phyloP scores from a whole-genome alignment of 2,888 invertebrate genomes.

The Andrena praecox region DNA sequence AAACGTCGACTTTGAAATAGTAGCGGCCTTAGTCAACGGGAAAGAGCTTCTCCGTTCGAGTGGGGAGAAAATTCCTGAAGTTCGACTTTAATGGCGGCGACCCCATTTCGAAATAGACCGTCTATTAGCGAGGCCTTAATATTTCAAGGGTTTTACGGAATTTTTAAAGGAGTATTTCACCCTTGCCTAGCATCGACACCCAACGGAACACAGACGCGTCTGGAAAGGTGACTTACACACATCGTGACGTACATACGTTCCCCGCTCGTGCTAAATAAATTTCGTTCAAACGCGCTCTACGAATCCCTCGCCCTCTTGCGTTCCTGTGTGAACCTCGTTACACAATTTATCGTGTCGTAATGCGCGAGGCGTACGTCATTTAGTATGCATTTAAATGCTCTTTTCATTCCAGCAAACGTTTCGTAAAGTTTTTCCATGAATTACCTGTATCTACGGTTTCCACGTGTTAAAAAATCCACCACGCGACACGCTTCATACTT shows the following conservation, averaged over 20 bases:
- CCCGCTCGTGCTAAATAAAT: constrained; percentile 26
- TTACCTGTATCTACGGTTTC: not conserved
- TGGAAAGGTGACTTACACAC: not conserved
- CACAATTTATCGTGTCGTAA: not conserved
- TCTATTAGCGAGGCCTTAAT: constrained; percentile 59
- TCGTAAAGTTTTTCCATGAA: not conserved
- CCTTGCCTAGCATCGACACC: constrained; percentile 32
- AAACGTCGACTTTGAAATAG: constrained; percentile 62
- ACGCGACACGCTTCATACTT: too few relatives aligned
- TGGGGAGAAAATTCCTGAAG: constrained; percentile 61
- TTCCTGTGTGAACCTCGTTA: not conserved
- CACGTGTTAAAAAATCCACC: too few relatives aligned
- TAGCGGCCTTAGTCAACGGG: constrained; percentile 54
- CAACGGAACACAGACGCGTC: not conserved
- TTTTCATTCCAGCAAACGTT: not conserved
- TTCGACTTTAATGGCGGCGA: constrained; percentile 67
- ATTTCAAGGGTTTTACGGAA: constrained; percentile 60
- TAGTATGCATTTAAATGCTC: not conserved
- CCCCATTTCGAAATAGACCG: constrained; percentile 65
- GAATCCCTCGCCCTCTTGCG: not conserved
- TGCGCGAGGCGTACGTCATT: not conserved
- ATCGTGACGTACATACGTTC: not conserved
- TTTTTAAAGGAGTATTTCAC: constrained; percentile 53
- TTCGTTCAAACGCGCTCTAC: not conserved
- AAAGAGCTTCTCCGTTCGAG: constrained; percentile 37